Evolutionary conservation across 2,888 invertebrate genomes (phyloP).

Genomic region (Athalia cordata): DNA sequence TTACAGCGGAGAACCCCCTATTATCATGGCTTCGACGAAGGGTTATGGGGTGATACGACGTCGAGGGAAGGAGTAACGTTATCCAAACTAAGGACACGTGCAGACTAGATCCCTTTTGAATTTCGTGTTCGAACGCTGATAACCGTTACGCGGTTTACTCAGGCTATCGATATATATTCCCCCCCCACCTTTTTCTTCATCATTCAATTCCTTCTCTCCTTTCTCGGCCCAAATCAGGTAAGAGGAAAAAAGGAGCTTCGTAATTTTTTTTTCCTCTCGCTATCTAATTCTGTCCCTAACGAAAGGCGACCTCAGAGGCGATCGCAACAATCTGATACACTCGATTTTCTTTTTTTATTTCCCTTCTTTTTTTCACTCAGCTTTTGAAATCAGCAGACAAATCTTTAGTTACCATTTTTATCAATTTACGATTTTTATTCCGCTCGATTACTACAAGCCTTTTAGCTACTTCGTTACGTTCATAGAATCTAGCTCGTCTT

Average conservation of each 20-base stretch:
- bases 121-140: constrained; percentile 23
- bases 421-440: too few species aligned
- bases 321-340: too few species aligned
- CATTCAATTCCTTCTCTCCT: not conserved
- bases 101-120: constrained; percentile 28
- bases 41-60: constrained; percentile 32
- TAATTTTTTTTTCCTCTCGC: not conserved
- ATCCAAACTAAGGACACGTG: constrained; percentile 32
- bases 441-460: too few species aligned
- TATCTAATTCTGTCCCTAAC: too few species aligned
- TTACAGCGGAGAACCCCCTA: constrained; percentile 19
- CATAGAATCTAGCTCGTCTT: too few species aligned
- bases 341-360: too few species aligned
- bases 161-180: constrained; percentile 27
- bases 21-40: constrained; percentile 29
- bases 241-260: not conserved
- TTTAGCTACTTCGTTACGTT: too few species aligned
- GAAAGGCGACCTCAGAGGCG: too few species aligned
- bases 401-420: too few species aligned
- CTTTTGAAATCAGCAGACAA: too few species aligned
- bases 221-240: not conserved
- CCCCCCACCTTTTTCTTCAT: too few species aligned
- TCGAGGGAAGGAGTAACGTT: constrained; percentile 25
- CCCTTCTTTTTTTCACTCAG: too few species aligned
- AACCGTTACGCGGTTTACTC: constrained; percentile 34